Evolutionary conservation across 53 echinoderm and acorn worm genomes (phyloP).

Genomic region (Crossaster papposus): DNA sequence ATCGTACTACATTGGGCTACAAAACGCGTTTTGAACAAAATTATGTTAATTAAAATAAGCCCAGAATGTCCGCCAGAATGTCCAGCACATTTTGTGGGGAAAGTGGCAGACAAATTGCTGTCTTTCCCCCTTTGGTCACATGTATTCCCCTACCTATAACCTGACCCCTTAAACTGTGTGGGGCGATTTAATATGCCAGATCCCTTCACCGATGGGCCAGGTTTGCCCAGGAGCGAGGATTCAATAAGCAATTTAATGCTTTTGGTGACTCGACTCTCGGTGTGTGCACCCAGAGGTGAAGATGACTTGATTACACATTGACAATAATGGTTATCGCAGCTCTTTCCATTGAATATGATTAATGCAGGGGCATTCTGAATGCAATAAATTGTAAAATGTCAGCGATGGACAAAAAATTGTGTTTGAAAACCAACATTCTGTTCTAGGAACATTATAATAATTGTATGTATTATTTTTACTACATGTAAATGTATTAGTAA

Average conservation of each 20-base stretch:
- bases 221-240: background rate
- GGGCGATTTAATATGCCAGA: background rate
- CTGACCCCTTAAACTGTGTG: background rate
- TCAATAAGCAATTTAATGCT: conserved; percentile 27
- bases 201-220: background rate
- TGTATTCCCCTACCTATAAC: background rate
- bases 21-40: too few species aligned
- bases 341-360: background rate
- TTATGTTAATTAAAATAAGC: too few species aligned
- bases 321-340: background rate
- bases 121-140: too few species aligned
- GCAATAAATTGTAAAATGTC: background rate
- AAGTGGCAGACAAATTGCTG: too few species aligned
- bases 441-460: too few species aligned
- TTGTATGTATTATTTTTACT: too few species aligned
- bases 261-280: conserved; percentile 35
- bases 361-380: background rate
- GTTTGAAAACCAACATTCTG: too few species aligned
- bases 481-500: background rate
- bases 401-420: background rate
- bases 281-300: background rate
- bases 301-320: conserved; percentile 28
- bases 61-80: too few species aligned
- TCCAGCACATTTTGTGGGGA: too few species aligned
- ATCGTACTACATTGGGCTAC: too few species aligned